Percentiles rank a stretch among this genome's conserved stretches.
Evolutionary conservation across 2,797 vertebrate species (phyloP).

Genomic region (Dallia pectoralis): DNA sequence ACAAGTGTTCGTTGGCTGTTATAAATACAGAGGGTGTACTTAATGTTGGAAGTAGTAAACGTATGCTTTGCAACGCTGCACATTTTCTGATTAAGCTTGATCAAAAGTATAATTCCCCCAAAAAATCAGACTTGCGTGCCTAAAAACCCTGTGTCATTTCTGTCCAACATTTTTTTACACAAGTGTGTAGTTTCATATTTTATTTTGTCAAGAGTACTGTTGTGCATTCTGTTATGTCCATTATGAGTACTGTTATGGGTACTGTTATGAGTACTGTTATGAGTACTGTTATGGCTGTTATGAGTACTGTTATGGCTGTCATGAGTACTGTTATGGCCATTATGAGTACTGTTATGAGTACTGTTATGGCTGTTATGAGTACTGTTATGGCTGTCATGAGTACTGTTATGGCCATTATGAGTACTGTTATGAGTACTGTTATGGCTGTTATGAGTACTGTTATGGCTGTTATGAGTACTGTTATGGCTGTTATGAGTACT

Average conservation of each 20-base stretch:
- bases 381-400: slow-evolving; percentile 13
- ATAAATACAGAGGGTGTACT: slow-evolving; percentile 4
- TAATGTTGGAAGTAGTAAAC: background rate
- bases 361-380: slow-evolving; percentile 15
- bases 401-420: too few relatives aligned
- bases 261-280: too few relatives aligned
- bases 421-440: too few relatives aligned
- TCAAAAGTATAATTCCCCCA: background rate
- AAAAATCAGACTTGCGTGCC: background rate
- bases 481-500: slow-evolving; percentile 25
- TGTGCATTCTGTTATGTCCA: too few relatives aligned
- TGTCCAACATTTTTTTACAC: background rate
- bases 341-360: too few relatives aligned
- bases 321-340: background rate
- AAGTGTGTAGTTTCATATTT: background rate
- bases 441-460: slow-evolving; percentile 14
- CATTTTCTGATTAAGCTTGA: background rate
- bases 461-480: slow-evolving; percentile 12
- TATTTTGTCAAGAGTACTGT: background rate
- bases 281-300: slow-evolving; percentile 13
- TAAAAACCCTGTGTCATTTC: background rate
- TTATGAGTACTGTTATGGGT: too few relatives aligned
- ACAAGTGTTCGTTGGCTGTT: slow-evolving; percentile 36
- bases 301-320: slow-evolving; percentile 12
- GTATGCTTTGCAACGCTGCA: slow-evolving; percentile 1